Evolutionary conservation across 2,888 invertebrate genomes (phyloP).

Genomic region (Troglohyphantes excavatus): DNA sequence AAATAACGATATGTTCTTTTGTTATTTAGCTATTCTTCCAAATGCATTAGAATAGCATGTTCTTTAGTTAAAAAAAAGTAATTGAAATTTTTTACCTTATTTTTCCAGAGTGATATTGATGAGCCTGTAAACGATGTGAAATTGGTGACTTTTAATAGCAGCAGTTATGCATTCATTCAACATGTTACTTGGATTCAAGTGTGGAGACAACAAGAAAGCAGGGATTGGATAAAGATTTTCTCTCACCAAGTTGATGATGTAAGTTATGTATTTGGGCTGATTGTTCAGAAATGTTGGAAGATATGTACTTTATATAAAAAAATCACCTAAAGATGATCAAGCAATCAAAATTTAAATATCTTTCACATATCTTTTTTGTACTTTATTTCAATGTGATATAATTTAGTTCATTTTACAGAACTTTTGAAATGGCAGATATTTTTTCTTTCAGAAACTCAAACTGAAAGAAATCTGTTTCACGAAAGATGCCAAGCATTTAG

Average conservation of each 20-base stretch:
- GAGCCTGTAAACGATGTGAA: conserved; percentile 53
- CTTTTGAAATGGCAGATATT: no score
- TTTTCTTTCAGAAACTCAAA: conserved; percentile 33
- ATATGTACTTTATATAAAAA: no score
- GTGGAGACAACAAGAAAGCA: conserved; percentile 34
- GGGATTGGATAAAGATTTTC: conserved; percentile 58
- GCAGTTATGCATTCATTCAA: conserved; percentile 53
- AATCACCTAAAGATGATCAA: no score
- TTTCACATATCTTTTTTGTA: no score
- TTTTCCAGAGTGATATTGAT: conserved; percentile 37
- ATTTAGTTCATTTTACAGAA: no score
- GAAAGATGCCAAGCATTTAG: conserved; percentile 21
- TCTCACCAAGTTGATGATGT: conserved; percentile 63
- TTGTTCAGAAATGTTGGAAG: no score
- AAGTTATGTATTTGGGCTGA: background rate
- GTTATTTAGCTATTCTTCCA: no score
- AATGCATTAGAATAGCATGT: no score
- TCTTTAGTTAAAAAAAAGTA: no score
- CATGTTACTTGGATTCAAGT: conserved; percentile 38
- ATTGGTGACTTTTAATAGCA: conserved; percentile 23
- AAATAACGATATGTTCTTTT: no score
- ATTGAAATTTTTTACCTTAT: background rate
- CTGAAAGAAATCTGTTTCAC: conserved; percentile 50
- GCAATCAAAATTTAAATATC: no score
- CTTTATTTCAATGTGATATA: no score